Conservation (phyloP, 2,888 invertebrate genomes). For the Allygus modestus region DNA sequence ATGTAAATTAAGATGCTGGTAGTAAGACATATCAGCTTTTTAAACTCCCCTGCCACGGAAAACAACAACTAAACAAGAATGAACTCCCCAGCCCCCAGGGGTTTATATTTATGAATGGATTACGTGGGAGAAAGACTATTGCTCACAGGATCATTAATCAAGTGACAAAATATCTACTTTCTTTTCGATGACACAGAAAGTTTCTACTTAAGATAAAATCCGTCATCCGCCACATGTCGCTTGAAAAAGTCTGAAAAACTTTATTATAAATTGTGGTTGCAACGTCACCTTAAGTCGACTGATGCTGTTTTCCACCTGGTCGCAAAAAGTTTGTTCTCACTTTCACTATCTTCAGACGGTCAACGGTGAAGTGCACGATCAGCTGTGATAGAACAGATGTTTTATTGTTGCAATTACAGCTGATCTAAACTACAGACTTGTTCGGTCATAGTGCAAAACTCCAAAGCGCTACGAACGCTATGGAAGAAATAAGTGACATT, state of each 20-base stretch:
- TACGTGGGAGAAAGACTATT: background rate
- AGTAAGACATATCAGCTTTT: no score
- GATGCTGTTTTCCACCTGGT: slow-evolving; percentile 16
- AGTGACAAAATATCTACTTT: background rate
- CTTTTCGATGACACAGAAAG: slow-evolving; percentile 13
- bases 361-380: slow-evolving; percentile 8
- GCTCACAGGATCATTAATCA: slow-evolving; percentile 9
- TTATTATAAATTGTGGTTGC: background rate
- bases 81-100: no score
- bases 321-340: slow-evolving; percentile 30
- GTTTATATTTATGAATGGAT: background rate
- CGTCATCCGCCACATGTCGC: background rate
- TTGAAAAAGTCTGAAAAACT: background rate
- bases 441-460: no score
- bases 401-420: slow-evolving; percentile 41
- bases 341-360: slow-evolving; percentile 38
- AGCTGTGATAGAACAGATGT: slow-evolving; percentile 38
- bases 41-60: no score
- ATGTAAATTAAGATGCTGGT: no score
- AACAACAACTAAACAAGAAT: no score
- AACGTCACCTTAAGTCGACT: slow-evolving; percentile 32
- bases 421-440: no score
- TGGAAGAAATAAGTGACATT: no score
- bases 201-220: background rate
- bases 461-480: no score